phyloP scores from a whole-genome alignment of 2,888 invertebrate genomes.

The Heterodera filipjevi region DNA sequence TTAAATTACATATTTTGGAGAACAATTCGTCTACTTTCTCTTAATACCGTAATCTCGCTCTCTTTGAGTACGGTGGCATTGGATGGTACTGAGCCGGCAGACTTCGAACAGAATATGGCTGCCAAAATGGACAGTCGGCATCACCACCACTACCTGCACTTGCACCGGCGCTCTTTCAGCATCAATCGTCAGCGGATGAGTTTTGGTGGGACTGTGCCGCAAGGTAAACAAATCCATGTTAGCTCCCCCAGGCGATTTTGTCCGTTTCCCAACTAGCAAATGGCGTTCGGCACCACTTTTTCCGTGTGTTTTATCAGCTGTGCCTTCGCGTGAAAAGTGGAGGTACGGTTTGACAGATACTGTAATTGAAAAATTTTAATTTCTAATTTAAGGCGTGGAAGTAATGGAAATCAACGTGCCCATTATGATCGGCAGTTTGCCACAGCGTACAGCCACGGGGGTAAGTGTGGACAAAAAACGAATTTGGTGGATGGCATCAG shows the following conservation, averaged over 20 bases:
- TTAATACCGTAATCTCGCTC: background rate
- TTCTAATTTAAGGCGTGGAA: constrained; percentile 46
- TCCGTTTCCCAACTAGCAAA: background rate
- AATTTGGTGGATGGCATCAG: background rate
- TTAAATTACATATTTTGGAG: too few relatives aligned
- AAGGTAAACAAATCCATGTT: background rate
- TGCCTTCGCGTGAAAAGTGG: constrained; percentile 41
- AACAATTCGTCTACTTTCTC: too few relatives aligned
- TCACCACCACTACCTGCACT: background rate
- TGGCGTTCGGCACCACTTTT: constrained; percentile 25
- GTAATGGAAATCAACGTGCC: constrained; percentile 54
- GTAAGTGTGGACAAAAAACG: constrained; percentile 26
- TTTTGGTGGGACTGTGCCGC: background rate
- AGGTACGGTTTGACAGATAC: constrained; percentile 30
- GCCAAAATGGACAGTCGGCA: background rate
- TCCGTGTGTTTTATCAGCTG: constrained; percentile 38
- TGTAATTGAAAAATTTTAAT: constrained; percentile 12
- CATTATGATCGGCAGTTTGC: constrained; percentile 51
- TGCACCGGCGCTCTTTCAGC: background rate
- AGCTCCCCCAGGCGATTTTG: background rate
- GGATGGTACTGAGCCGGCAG: constrained; percentile 29
- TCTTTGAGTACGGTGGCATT: constrained; percentile 22
- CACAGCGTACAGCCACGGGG: constrained; percentile 15
- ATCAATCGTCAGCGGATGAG: background rate
- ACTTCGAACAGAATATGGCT: background rate